These are phyloP conservation scores for Tonatia bakeri DNA, from an alignment of 2,113 vertebrate genomes.

Conservation along the genomic window DNA sequence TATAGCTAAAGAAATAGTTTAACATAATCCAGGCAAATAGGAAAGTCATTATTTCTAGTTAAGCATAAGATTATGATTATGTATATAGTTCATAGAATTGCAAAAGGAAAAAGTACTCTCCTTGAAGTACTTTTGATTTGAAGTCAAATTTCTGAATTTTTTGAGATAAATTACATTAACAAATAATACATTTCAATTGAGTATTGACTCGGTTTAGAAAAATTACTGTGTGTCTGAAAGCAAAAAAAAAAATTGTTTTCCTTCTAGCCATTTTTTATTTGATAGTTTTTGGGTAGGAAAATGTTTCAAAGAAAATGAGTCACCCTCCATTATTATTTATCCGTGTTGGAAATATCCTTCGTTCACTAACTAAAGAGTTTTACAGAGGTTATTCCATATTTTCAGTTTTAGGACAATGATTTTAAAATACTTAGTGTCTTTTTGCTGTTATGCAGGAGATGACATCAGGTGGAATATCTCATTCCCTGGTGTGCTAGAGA, in stretches of 20 bases:
- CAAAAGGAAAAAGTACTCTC: neutral
- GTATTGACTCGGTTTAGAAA: neutral
- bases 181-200: too few species aligned
- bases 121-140: too few species aligned
- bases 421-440: constrained; percentile 7
- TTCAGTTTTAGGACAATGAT: neutral
- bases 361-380: neutral
- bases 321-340: neutral
- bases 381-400: neutral
- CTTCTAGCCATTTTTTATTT: neutral
- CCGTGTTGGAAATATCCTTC: neutral
- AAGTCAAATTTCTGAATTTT: neutral
- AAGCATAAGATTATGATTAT: neutral
- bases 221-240: neutral
- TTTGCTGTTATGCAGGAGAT: neutral
- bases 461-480: neutral
- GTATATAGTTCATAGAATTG: neutral
- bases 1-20: neutral
- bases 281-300: neutral
- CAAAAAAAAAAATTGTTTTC: neutral
- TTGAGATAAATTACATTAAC: neutral
- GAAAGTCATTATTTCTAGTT: neutral
- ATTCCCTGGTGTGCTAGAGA: neutral
- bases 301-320: neutral
- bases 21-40: neutral